Percentiles rank a stretch among this genome's conserved stretches.
Conservation (phyloP, 2,113 vertebrate species). For the Nicator chloris region DNA sequence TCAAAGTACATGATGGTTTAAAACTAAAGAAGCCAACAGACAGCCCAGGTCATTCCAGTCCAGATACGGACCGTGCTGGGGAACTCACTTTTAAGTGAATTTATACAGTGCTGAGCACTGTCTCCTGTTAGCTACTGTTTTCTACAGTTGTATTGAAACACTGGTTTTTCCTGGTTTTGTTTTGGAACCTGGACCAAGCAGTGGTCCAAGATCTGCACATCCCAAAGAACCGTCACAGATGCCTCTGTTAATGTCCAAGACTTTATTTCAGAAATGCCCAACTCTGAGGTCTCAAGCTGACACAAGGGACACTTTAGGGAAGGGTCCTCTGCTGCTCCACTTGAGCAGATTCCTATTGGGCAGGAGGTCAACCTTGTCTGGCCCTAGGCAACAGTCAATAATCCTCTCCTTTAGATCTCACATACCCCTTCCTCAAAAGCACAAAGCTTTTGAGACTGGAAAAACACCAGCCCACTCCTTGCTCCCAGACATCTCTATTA, state of each 20-base stretch:
- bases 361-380: background rate
- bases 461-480: background rate
- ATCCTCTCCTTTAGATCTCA: background rate
- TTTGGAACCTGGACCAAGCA: background rate
- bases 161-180: background rate
- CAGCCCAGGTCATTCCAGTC: background rate
- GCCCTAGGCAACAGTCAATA: background rate
- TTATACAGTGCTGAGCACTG: background rate
- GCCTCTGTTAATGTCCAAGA: background rate
- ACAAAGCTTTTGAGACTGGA: background rate
- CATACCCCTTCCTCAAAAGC: background rate
- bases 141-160: background rate
- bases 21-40: background rate
- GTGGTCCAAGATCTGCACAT: background rate
- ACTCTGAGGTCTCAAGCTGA: background rate
- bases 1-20: background rate
- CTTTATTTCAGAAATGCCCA: background rate
- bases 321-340: background rate
- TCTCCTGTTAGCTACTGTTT: background rate
- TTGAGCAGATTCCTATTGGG: background rate
- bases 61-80: background rate
- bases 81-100: background rate
- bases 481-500: background rate
- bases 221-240: background rate
- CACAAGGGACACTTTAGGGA: background rate